Base-by-base conservation (phyloP, 2,113 vertebrate species). In the Amphiprion ocellaris region DNA sequence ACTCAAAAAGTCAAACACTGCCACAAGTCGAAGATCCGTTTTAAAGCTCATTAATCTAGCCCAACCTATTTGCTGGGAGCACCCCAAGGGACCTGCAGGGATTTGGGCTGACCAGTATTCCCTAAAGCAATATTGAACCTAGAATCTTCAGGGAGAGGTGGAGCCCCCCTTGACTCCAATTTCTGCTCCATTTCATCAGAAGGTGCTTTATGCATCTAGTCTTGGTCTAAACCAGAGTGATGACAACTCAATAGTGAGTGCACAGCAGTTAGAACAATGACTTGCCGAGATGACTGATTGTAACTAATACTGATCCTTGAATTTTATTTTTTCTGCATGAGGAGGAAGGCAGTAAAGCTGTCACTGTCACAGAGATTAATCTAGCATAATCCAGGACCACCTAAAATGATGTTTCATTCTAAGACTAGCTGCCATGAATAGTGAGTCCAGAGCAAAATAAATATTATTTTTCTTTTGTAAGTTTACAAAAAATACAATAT, bases 21-120 rank as follows among this genome's bases (percentile, higher is more conserved):
- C 84, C 84, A 82, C 70, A 85, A 81, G 79, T 81, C 83, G 65
- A 82, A 85, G 87, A 89, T 89, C 87, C 46, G 77, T 77, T 87
- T 84, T 87, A 92, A 90, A 92, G 78, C 82, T 91, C 86, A 90
- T 91, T 91, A 91, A 90, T 91, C 90, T 71, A 72, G 69, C 78
- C 67, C 75, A 77, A 69, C 78, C 79, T 82, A 69, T 90, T 89
- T 23, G 23, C 55, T 52, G 75, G 67, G 59, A 54, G 58, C 4
- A 46, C 85, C 89, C 81, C 33, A 7, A 39, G 77, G 90, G 86
- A 90, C 85, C 80, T 50, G 66, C 50, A 10, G 84, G 79, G 88
- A 85, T 83, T 83, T 82, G 61, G 79, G 23, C 80, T 68, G 69
- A 84, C 88, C 74, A 77, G 80, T 78, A 85, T 91, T 87, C 90